Evolutionary conservation across 2,113 vertebrate species (phyloP).

Genomic region (Nyctereutes procyonoides): DNA sequence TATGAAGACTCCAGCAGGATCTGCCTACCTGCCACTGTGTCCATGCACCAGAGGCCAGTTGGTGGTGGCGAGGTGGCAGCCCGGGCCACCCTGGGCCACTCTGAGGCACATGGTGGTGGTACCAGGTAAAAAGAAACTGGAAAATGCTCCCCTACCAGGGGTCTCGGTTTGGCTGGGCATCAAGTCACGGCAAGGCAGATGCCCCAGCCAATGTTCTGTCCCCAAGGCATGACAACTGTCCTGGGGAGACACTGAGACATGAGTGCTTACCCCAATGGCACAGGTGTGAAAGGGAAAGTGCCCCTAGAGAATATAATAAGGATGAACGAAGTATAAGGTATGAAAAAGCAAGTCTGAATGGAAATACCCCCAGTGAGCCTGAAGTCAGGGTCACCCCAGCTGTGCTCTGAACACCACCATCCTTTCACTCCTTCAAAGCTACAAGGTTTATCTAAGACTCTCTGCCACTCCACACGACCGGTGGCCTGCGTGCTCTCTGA

Average conservation of each 20-base stretch:
- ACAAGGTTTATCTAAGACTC: not conserved
- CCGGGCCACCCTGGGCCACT: not conserved
- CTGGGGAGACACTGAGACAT: not conserved
- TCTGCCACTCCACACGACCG: not conserved
- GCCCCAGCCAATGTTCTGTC: not conserved
- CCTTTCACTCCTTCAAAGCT: not conserved
- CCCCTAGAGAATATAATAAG: not conserved
- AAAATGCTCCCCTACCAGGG: not conserved
- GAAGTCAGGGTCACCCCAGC: not conserved
- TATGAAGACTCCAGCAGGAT: rapidly evolving
- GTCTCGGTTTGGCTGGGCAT: not conserved
- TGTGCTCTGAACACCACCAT: not conserved
- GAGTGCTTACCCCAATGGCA: not conserved
- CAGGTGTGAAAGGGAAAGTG: not conserved
- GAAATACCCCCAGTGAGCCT: not conserved
- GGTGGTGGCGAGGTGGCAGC: not conserved
- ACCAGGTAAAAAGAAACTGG: not conserved
- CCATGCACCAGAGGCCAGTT: not conserved
- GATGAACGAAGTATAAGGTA: not conserved
- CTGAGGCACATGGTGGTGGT: not conserved
- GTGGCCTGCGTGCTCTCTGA: not conserved
- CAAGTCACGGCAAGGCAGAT: not conserved
- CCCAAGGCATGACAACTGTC: not conserved
- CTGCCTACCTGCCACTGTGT: too few relatives aligned
- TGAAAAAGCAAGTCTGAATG: not conserved